A percentile compares a stretch with the other conserved stretches of the same genome.
These are phyloP conservation scores for Ophion slaviceki DNA, from an alignment of 2,888 invertebrate genomes.

Conservation along the genomic window DNA sequence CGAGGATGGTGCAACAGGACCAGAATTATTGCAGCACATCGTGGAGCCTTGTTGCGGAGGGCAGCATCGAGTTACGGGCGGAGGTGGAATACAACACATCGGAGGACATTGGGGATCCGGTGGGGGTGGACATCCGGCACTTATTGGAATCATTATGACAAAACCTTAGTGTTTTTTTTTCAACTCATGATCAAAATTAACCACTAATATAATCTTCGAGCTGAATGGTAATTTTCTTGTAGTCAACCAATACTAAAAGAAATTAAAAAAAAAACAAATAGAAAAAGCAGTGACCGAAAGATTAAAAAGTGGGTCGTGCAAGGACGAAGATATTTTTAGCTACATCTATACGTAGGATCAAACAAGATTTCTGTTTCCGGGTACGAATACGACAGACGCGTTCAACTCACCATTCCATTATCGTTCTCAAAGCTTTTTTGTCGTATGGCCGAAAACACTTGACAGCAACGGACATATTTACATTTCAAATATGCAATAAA, in stretches of 20 bases:
- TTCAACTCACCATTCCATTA: constrained; percentile 66
- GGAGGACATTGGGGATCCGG: constrained; percentile 69
- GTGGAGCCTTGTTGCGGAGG: constrained; percentile 30
- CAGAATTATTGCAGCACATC: constrained; percentile 21
- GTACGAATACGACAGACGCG: not conserved
- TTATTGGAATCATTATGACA: constrained; percentile 35
- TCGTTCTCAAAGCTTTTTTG: constrained; percentile 59
- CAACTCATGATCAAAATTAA: not conserved
- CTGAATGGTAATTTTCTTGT: not conserved
- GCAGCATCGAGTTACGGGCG: constrained; percentile 55
- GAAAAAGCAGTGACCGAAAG: too few species aligned
- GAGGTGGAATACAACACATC: constrained; percentile 58
- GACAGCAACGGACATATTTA: constrained; percentile 68
- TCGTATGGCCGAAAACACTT: constrained; percentile 66
- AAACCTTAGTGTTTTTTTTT: not conserved
- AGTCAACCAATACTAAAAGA: too few species aligned
- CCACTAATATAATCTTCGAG: not conserved
- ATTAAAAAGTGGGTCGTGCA: too few species aligned
- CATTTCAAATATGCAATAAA: not conserved
- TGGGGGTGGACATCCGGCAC: constrained; percentile 67
- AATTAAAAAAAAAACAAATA: too few species aligned
- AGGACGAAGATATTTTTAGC: too few species aligned
- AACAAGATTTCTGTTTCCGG: too few species aligned
- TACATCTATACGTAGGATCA: too few species aligned
- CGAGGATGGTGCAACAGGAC: not conserved